Base-by-base conservation (phyloP, 2,888 invertebrate genomes). In the Escarpia spicata region DNA sequence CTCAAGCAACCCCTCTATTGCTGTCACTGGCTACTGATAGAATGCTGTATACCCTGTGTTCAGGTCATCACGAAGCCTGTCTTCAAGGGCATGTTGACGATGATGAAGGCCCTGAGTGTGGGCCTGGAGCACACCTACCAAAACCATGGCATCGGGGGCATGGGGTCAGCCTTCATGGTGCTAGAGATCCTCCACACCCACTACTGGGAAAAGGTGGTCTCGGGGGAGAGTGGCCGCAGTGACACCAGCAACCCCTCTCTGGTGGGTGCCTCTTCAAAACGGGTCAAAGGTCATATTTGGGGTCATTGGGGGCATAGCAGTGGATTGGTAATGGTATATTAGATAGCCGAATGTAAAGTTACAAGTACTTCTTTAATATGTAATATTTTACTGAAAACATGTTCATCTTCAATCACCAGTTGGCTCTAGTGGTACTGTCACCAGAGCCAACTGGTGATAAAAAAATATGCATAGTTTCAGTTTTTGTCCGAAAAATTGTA, bases 141-240 rank as follows among this genome's bases (percentile, higher is more conserved):
- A 91, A 99, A 99, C 97, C 98, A 98, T 95, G 99, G 99, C 0
- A 97, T 99, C 1, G 99, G 99, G 75, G 99, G 99, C 43, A 99
- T 99, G 98, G 97, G 97, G 0, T 99, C 99, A 4, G 99, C 98
- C 43, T 99, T 99, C 96, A 99, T 99, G 97, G 97, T 99, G 94
- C 98, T 99, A 95, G 99, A 99, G 97, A 99, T 99, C 96, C 98
- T 99, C 3, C 99, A 99, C 96, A 99, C 99, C 0, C 99, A 99
- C 97, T 99, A 98, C 96, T 96, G 96, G 96, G 95, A 95, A 90
- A 95, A 95, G 92, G 96, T 96, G 92, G 92, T 94, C 89, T 94
- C 94, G 91, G 94, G 95, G 92, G 95, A 95, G 94, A 95, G 95
- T 93, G 95, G 94, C 93, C 95, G 95, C 93, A 96, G 96, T 94